Conservation (phyloP, 2,113 vertebrate species). For the Cottus gobio region DNA sequence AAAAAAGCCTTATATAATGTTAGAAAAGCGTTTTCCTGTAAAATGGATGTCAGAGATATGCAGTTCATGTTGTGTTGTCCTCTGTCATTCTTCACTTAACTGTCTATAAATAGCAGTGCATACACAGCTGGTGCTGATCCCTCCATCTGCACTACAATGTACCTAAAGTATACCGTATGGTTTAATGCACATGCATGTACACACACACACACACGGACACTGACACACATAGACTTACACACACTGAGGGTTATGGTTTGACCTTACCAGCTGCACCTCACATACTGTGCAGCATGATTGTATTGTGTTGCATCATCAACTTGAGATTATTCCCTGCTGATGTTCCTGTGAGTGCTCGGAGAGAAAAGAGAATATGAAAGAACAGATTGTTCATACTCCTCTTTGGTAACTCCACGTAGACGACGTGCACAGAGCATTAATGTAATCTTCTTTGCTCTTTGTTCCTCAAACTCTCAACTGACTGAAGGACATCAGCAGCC, state of each 20-base stretch:
- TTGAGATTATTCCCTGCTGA: slow-evolving; percentile 36
- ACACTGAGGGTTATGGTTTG: not conserved
- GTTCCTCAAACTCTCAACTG: not conserved
- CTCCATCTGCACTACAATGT: slow-evolving; percentile 59
- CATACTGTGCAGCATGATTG: slow-evolving; percentile 22
- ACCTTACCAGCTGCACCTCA: slow-evolving; percentile 46
- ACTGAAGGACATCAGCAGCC: not conserved
- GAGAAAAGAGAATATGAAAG: not conserved
- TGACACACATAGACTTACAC: not conserved
- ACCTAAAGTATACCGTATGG: slow-evolving; percentile 5
- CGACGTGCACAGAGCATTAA: slow-evolving; percentile 26
- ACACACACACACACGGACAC: slow-evolving; percentile 13
- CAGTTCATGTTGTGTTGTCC: slow-evolving; percentile 1
- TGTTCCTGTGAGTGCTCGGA: slow-evolving; percentile 1
- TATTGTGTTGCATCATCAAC: slow-evolving; percentile 42
- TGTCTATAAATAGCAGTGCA: slow-evolving; percentile 52
- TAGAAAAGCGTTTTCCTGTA: not conserved
- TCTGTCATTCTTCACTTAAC: slow-evolving; percentile 1
- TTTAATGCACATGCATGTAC: slow-evolving; percentile 27
- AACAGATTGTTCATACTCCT: slow-evolving; percentile 23
- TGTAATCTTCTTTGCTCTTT: slow-evolving; percentile 30
- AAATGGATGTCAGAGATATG: too few species aligned
- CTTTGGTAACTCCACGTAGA: slow-evolving; percentile 1
- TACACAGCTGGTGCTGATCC: slow-evolving; percentile 67
- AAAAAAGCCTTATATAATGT: not conserved